These are phyloP conservation scores for Procambarus virginalis DNA, from an alignment of 1,140 invertebrate genomes.

Conservation along the genomic window DNA sequence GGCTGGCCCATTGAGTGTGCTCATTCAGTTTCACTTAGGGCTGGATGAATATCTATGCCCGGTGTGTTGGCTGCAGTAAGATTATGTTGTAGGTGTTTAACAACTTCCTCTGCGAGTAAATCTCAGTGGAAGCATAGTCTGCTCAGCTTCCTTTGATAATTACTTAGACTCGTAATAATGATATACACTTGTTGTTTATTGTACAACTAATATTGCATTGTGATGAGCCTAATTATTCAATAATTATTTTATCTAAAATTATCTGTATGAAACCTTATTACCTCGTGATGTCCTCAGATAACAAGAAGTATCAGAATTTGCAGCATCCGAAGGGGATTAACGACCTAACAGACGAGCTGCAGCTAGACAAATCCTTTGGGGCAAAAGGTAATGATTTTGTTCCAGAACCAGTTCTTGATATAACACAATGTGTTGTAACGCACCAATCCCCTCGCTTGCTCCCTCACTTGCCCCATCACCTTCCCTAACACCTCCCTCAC, in stretches of 20 bases:
- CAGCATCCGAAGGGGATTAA: slow-evolving; percentile 2
- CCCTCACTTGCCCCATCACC: too few relatives aligned
- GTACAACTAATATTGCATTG: neutral
- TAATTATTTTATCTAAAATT: neutral
- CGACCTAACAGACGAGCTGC: neutral
- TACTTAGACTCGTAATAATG: neutral
- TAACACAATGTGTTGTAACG: too few relatives aligned
- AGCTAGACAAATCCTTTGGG: neutral
- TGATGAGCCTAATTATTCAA: neutral
- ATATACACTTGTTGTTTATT: neutral
- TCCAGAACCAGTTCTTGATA: too few relatives aligned
- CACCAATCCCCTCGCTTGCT: too few relatives aligned
- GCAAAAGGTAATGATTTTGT: neutral
- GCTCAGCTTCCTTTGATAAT: neutral
- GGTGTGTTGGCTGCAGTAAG: too few relatives aligned
- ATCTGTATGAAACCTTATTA: neutral
- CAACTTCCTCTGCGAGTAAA: too few relatives aligned
- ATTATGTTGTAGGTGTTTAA: too few relatives aligned
- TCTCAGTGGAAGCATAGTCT: too few relatives aligned
- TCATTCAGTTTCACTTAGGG: too few relatives aligned
- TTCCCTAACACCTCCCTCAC: too few relatives aligned
- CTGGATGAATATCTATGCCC: too few relatives aligned
- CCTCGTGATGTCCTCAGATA: neutral
- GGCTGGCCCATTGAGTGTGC: too few relatives aligned
- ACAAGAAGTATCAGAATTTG: neutral